Base-by-base conservation (phyloP, 2,888 invertebrate species). In the Anoncus sp. region DNA sequence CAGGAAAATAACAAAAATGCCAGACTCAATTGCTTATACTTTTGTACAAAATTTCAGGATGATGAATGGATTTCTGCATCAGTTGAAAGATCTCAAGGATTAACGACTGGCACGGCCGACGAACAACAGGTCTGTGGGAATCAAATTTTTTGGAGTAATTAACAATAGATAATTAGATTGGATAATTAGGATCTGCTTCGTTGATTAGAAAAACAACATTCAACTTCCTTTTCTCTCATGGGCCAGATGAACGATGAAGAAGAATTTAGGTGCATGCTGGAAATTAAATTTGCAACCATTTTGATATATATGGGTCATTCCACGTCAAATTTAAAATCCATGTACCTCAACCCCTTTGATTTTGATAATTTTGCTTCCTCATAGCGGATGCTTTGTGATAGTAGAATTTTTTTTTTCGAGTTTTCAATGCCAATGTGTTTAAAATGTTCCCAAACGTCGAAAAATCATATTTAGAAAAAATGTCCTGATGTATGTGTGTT, bases 61-160 rank as follows among this genome's bases (percentile, higher is more conserved):
- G 87, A 86, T 4, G 88, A 87, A 27, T 89, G 89, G 89, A 70
- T 82, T 35, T 81, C 82, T 12, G 77, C 77, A 14, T 57, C 75
- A 0, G 51, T 31, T 7, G 72, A 77, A 2, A 47, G 62, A 31
- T 24, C 45, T 45, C 79, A 72, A 6, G 75, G 18, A 14, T 12
- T 67, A 20, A 16, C 59, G 5, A 27, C 22, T 16, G 20, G 63
- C 4, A 14, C 70, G 16, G 9, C 24, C 12, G 83, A 83, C 5
- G 69, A 80, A 9, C 60, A 72, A 3, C 75, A 77, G 66, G 86
- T 86, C 78, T 4, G 24, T 16, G 20, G 14, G 12, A 16, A 67
- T 5, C 3, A 65, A 20, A 40, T 27, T 12, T 53, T 20, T 40
- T 35, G 5, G 2, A 9, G 38, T 38, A 38, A 40, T 24, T 40